Evolutionary conservation across 2,888 invertebrate species (phyloP).

Genomic region (Heliconius ismenius): DNA sequence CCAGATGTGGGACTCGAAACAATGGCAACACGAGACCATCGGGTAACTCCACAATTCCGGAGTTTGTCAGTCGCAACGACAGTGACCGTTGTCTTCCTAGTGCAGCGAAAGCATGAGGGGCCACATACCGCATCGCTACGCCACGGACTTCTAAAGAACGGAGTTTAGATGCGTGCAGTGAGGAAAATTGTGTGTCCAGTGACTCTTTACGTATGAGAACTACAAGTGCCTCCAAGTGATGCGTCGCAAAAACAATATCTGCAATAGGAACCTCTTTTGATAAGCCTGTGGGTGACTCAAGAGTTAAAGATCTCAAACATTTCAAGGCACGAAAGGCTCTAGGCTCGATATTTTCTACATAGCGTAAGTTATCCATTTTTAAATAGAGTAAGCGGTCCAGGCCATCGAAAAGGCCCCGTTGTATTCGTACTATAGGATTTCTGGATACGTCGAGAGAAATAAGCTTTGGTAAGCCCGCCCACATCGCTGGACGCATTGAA

Average conservation of each 20-base stretch:
- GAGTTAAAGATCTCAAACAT: constrained; percentile 83
- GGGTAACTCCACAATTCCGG: constrained; percentile 87
- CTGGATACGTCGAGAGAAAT: constrained; percentile 87
- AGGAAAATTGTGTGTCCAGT: constrained; percentile 86
- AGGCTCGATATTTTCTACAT: constrained; percentile 85
- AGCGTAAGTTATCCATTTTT: constrained; percentile 84
- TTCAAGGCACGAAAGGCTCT: constrained; percentile 85
- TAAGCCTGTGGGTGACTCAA: constrained; percentile 84
- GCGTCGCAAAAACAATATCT: constrained; percentile 50
- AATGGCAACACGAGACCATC: constrained; percentile 86
- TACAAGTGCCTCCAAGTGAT: constrained; percentile 56
- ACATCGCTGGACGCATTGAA: constrained; percentile 85
- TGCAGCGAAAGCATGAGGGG: constrained; percentile 85
- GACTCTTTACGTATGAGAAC: constrained; percentile 85
- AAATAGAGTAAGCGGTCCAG: constrained; percentile 86
- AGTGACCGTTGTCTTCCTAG: constrained; percentile 87
- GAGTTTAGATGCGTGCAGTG: constrained; percentile 87
- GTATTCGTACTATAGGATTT: constrained; percentile 88
- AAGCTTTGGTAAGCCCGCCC: constrained; percentile 84
- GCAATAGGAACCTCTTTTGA: constrained; percentile 74
- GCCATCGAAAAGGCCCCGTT: constrained; percentile 84
- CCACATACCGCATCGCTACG: constrained; percentile 83
- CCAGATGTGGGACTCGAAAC: constrained; percentile 87
- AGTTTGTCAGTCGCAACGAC: constrained; percentile 85
- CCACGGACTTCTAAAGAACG: constrained; percentile 90